Conservation (phyloP, 2,888 invertebrate species). For the Isoperla grammatica region DNA sequence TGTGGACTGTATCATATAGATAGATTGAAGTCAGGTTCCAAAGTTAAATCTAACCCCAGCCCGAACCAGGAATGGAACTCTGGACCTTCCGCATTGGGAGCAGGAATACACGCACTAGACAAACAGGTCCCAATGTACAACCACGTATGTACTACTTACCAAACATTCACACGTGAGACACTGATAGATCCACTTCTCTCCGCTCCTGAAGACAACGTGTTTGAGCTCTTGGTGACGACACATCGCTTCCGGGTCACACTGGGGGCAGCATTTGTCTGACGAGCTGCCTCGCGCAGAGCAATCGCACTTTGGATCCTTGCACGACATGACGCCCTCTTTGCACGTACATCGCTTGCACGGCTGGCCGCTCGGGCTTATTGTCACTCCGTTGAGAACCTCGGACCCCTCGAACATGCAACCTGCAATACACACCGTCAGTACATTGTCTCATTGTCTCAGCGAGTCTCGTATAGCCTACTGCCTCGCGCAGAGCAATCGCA, state of each 20-base stretch:
- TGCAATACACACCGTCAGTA: slow-evolving; percentile 58
- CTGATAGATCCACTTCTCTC: slow-evolving; percentile 85
- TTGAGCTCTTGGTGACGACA: slow-evolving; percentile 76
- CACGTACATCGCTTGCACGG: slow-evolving; percentile 51
- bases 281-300: slow-evolving; percentile 47
- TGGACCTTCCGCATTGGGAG: too few relatives aligned
- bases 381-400: slow-evolving; percentile 56
- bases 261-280: slow-evolving; percentile 63
- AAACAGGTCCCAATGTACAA: too few relatives aligned
- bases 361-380: slow-evolving; percentile 44
- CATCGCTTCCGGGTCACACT: slow-evolving; percentile 66
- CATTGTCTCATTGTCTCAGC: slow-evolving; percentile 67
- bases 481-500: slow-evolving; percentile 59
- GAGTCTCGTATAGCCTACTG: slow-evolving; percentile 50
- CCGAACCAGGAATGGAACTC: too few relatives aligned
- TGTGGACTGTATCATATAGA: too few relatives aligned
- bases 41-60: too few relatives aligned
- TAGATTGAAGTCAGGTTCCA: too few relatives aligned
- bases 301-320: slow-evolving; percentile 63
- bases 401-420: slow-evolving; percentile 66
- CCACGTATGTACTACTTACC: too few relatives aligned
- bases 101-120: too few relatives aligned
- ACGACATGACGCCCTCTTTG: slow-evolving; percentile 57
- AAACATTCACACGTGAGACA: slow-evolving; percentile 90
- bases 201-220: slow-evolving; percentile 69